Base-by-base conservation (phyloP, 2,888 invertebrate species). In the Melieria picta region DNA sequence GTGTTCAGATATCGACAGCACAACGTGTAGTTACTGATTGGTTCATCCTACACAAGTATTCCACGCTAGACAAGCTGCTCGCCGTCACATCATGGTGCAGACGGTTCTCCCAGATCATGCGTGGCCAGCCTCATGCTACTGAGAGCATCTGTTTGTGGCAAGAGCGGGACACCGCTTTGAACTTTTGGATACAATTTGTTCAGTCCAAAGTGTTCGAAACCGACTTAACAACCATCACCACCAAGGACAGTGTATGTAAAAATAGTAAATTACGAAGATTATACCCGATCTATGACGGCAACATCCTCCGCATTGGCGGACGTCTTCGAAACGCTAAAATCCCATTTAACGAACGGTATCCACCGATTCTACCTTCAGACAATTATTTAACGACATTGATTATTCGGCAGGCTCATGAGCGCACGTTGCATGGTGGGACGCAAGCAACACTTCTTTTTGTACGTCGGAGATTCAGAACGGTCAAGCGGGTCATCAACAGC, bases 171-270 rank as follows among this genome's bases (percentile, higher is more conserved):
- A 57, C 46, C 7, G 72, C 68, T 7, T 43, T 68, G 45, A 72
- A 46, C 4, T 68, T 64, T 46, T 68, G 63, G 47, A 63, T 58
- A 63, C 63, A 57, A 57, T 66, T 47, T 55, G 60, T 71, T 46
- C 66, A 71, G 63, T 56, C 62, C 13, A 42, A 13, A n/a, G 9
- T 52, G 4, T 71, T 71, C 63, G n/a, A 13, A 60, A 63, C 66
- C 42, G 71, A 72, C 42, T 48, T 65, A 11, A 56, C 4, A 11
- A 9, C 48, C 10, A 30, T 30, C 30, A 30, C 30, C 1, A 30
- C 6, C 5, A 9, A 13, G 0, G 62, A 62, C 9, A n/a, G 48
- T 4, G 46, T 71, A 7, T 58, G n/a, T 48, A 43, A 16, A 55
- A 68, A 64, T 13, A 69, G 72, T n/a, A 72, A 60, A 50, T 30